phyloP scores from a whole-genome alignment of 2,797 vertebrate species.

The Danio tinwini region DNA sequence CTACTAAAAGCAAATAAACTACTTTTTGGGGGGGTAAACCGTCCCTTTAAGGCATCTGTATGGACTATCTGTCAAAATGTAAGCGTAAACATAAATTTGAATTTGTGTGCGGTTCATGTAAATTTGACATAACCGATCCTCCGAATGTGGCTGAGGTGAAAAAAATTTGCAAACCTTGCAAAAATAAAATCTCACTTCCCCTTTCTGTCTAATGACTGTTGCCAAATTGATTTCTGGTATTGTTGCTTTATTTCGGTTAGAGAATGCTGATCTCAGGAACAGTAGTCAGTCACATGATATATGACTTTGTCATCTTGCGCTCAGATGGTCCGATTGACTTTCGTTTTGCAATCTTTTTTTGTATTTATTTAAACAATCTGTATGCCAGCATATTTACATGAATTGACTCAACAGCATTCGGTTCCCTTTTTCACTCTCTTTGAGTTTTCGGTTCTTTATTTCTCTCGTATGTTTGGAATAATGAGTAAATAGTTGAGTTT shows the following conservation, averaged over 20 bases:
- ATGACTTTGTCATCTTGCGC: background rate
- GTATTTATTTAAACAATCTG: background rate
- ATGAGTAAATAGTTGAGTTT: background rate
- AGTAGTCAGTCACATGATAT: constrained; percentile 15
- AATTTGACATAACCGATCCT: constrained; percentile 2
- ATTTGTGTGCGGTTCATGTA: background rate
- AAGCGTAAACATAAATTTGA: background rate
- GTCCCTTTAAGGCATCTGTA: background rate
- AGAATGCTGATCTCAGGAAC: constrained; percentile 45
- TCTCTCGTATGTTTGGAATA: background rate
- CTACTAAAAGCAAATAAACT: background rate
- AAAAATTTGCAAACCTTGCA: background rate
- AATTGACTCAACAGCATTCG: constrained; percentile 25
- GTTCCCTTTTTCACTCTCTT: constrained; percentile 14
- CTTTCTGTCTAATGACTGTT: constrained; percentile 28
- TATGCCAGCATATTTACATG: constrained; percentile 47
- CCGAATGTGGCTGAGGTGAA: constrained; percentile 3
- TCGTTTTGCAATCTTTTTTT: background rate
- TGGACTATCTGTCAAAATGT: background rate
- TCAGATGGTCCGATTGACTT: constrained; percentile 1
- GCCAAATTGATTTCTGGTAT: constrained; percentile 33
- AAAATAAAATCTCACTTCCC: constrained; percentile 41
- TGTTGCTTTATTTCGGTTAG: constrained; percentile 28
- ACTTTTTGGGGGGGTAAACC: background rate
- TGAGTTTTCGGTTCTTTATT: constrained; percentile 36